Percentiles rank a stretch among this genome's conserved stretches.
Conservation (phyloP, 1,140 invertebrate genomes). For the Aphis craccivora region DNA sequence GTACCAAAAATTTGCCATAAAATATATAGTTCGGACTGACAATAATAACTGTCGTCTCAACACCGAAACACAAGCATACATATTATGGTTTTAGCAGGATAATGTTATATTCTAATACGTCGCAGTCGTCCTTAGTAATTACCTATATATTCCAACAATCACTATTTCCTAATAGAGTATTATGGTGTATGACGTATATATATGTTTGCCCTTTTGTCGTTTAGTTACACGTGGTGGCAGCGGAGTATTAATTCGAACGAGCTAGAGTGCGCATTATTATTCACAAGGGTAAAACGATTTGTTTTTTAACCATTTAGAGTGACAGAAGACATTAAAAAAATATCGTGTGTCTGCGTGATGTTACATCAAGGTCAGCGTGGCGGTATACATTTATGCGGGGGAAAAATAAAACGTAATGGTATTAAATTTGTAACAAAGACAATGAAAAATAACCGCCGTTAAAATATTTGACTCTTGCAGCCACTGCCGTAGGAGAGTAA, state of each 20-base stretch:
- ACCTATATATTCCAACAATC: background rate
- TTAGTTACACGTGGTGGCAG: background rate
- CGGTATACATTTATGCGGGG: background rate
- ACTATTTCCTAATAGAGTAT: background rate
- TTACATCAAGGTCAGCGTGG: background rate
- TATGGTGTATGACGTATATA: background rate
- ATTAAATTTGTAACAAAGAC: background rate
- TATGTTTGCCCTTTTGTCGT: background rate
- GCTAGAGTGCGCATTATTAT: background rate
- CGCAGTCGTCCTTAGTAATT: background rate
- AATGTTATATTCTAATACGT: background rate
- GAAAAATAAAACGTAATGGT: background rate
- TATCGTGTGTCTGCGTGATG: background rate
- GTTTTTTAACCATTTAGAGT: conserved; percentile 25
- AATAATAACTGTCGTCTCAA: background rate
- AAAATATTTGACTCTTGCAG: background rate
- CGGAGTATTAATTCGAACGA: background rate
- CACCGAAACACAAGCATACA: background rate
- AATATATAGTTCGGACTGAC: background rate
- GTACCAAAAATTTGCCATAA: background rate
- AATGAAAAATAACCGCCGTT: background rate
- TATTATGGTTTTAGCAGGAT: background rate
- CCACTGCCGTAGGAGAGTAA: background rate
- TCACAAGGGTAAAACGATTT: conserved; percentile 24
- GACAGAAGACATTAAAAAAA: conserved; percentile 15